Evolutionary conservation across 1,140 invertebrate species (phyloP), one percentile per base, ranked within the genome.

Genomic region (Saccostrea glomerata): DNA sequence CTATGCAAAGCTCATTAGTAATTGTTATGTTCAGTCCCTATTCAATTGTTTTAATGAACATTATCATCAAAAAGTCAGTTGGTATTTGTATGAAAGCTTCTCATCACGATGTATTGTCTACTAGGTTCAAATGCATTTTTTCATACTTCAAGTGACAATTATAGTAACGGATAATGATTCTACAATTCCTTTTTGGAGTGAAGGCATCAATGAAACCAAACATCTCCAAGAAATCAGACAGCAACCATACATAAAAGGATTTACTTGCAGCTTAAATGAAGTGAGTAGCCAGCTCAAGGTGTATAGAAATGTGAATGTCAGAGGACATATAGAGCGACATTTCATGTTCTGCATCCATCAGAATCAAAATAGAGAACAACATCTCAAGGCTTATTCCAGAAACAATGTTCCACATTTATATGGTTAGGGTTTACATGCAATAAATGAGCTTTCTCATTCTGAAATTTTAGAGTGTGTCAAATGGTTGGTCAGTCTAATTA

Each of bases 361-460:
- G 23, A 40, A 36, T 20, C 11, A 82, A 40, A 25, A n/a, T 11
- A 54, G 36, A 15, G 17, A 17, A 7, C 6, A 15, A n/a, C 47
- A 82, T 2, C 77, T 82, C 36, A 11, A 40, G n/a, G 23, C 11
- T 82, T 6, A 82, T 82, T 25, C 2, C 6, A 40, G n/a, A 54
- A 82, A 82, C 15, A 82, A 30, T 40, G 77, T 82, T 82, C 77
- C 77, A 40, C 3, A 82, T 36, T 85, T 58, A 85, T 56, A 85
- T 85, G 47, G 83, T 85, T 25, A 60, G 25, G n/a, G 63, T 17
- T 17, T 66, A 20, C n/a, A 56, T 66, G n/a, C 63, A 20, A 66
- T 23, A 66, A 66, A 20, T 66, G 63, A 20, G n/a, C 13, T 23
- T 66, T 66, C n/a, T 66, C 13, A 20, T 17, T 5, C 7, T 0